Evolutionary conservation across 2,888 invertebrate genomes (phyloP).

Genomic region (Diogma glabrata): DNA sequence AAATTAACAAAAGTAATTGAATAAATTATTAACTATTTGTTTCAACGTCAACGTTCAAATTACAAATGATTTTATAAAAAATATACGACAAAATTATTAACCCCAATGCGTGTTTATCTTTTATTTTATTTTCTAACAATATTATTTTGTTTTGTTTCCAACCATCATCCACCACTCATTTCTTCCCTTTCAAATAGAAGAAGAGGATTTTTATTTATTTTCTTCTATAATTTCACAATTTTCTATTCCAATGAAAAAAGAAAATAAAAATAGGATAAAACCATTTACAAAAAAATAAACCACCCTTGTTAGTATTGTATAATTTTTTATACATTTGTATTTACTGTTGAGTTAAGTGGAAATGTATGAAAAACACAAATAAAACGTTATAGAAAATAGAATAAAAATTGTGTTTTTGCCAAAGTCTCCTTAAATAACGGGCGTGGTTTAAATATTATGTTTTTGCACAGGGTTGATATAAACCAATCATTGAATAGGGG

Average conservation of each 20-base stretch:
- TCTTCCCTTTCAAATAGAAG: conserved; percentile 7
- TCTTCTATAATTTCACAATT: conserved; percentile 8
- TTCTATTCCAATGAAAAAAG: conserved; percentile 8
- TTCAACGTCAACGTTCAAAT: conserved; percentile 16
- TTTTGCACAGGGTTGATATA: neutral
- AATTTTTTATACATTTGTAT: conserved; percentile 7
- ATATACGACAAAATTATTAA: conserved; percentile 20
- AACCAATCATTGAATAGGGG: conserved; percentile 5
- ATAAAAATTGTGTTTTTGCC: no score
- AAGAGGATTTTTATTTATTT: neutral
- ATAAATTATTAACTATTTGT: conserved; percentile 1
- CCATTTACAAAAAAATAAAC: conserved; percentile 9
- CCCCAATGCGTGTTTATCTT: conserved; percentile 14
- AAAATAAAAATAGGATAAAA: conserved; percentile 5
- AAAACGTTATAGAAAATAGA: neutral
- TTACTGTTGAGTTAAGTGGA: conserved; percentile 4
- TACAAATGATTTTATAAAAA: conserved; percentile 18
- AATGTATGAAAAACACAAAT: conserved; percentile 8
- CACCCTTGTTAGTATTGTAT: conserved; percentile 6
- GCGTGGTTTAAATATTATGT: no score
- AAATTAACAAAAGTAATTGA: neutral
- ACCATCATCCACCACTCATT: neutral
- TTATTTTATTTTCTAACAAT: conserved; percentile 9
- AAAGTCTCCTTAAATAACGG: no score
- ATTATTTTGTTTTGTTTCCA: no score